phyloP scores from a whole-genome alignment of 2,888 invertebrate genomes.

The Aleiodes leptofemur region DNA sequence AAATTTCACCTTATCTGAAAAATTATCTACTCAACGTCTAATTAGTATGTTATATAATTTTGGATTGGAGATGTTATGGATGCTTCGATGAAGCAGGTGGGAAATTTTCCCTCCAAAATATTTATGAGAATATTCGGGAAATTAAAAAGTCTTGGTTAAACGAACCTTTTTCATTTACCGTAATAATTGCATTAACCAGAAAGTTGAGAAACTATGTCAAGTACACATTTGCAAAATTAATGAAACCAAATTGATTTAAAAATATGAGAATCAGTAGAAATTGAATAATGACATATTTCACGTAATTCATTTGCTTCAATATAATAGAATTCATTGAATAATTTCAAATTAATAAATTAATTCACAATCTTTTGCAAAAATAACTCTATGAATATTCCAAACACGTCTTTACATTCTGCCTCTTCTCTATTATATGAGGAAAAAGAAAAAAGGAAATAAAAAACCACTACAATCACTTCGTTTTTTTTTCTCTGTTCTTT shows the following conservation, averaged over 20 bases:
- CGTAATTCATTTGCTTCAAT: conserved; percentile 1
- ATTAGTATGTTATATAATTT: too few species aligned
- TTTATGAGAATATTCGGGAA: too few species aligned
- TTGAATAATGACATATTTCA: conserved; percentile 10
- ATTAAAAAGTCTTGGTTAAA: too few species aligned
- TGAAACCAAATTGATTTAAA: neutral
- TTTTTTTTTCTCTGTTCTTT: neutral
- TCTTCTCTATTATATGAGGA: conserved; percentile 2
- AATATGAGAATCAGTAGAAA: conserved; percentile 1
- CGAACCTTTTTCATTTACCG: too few species aligned
- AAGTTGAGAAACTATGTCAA: neutral
- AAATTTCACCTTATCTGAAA: too few species aligned
- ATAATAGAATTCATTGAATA: neutral
- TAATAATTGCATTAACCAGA: neutral
- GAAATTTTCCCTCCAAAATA: too few species aligned
- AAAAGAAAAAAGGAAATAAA: neutral
- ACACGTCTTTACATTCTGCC: conserved; percentile 16
- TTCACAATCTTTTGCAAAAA: neutral
- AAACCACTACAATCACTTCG: neutral
- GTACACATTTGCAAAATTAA: conserved; percentile 6
- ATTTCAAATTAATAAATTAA: conserved; percentile 1
- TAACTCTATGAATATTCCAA: conserved; percentile 21
- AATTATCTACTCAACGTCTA: too few species aligned
- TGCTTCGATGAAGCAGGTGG: too few species aligned
- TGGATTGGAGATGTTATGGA: too few species aligned